Conservation (phyloP, 2,888 invertebrate genomes). For the Steromphala cineraria region DNA sequence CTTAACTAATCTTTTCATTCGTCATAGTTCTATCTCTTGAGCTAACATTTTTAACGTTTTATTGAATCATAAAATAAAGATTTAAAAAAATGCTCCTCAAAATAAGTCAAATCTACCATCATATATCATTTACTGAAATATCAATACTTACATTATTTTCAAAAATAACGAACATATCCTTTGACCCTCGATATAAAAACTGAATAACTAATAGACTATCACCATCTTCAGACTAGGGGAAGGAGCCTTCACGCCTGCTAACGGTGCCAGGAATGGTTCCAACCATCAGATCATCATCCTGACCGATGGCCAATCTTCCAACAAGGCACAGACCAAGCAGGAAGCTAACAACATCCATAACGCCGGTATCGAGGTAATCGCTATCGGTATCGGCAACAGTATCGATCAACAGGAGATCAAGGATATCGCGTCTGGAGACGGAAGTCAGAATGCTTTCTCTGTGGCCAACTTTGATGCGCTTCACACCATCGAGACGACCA, state of each 20-base stretch:
- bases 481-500: conserved; percentile 43
- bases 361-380: conserved; percentile 45
- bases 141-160: too few relatives aligned
- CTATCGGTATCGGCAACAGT: conserved; percentile 48
- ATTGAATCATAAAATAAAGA: too few relatives aligned
- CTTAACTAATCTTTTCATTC: too few relatives aligned
- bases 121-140: too few relatives aligned
- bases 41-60: too few relatives aligned
- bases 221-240: not conserved
- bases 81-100: too few relatives aligned
- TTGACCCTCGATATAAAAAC: too few relatives aligned
- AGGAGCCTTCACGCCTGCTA: conserved; percentile 32
- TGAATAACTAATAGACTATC: too few relatives aligned
- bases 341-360: conserved; percentile 41
- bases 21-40: too few relatives aligned
- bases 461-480: conserved; percentile 50
- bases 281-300: conserved; percentile 60
- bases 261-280: conserved; percentile 44
- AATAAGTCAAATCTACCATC: too few relatives aligned
- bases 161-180: too few relatives aligned
- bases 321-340: conserved; percentile 38
- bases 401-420: conserved; percentile 42
- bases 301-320: conserved; percentile 59
- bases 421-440: conserved; percentile 47
- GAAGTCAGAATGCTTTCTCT: conserved; percentile 42